Percentiles rank a stretch among this genome's conserved stretches.
These are phyloP conservation scores for Ageneiosus marmoratus DNA, from an alignment of 2,113 vertebrate genomes.

Conservation along the genomic window DNA sequence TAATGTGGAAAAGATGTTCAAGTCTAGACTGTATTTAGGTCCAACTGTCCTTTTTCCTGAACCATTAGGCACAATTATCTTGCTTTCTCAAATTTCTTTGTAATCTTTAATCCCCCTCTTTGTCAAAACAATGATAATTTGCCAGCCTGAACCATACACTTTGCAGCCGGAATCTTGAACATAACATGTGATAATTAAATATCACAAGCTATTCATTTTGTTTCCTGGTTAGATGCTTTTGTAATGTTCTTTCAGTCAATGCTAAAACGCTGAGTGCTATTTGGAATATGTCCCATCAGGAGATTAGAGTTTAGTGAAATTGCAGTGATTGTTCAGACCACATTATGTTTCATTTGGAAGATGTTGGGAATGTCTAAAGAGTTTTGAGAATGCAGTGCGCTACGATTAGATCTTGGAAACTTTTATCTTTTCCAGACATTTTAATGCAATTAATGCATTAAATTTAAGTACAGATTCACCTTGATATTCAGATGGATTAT, in stretches of 20 bases:
- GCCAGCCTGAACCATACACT: conserved; percentile 26
- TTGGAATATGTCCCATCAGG: conserved; percentile 13
- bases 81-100: conserved; percentile 13
- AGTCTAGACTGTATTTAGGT: conserved; percentile 2
- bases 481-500: conserved; percentile 27
- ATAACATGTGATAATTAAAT: conserved; percentile 11
- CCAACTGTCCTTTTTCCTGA: background rate
- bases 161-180: conserved; percentile 1
- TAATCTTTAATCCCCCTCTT: conserved; percentile 23
- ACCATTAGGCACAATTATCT: conserved; percentile 22
- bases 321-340: background rate
- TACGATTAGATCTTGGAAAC: conserved; percentile 6
- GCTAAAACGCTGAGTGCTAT: conserved; percentile 23
- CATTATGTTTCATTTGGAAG: conserved; percentile 2
- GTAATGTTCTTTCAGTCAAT: conserved; percentile 39
- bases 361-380: background rate
- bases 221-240: conserved; percentile 27
- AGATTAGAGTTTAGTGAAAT: conserved; percentile 12
- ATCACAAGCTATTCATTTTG: background rate
- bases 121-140: conserved; percentile 51
- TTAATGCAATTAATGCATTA: conserved; percentile 27
- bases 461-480: conserved; percentile 29
- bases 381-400: background rate
- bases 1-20: conserved; percentile 46
- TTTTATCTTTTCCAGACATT: conserved; percentile 28